Evolutionary conservation across 1,140 invertebrate genomes (phyloP).

Genomic region (Venustaconcha ellipsiformis): DNA sequence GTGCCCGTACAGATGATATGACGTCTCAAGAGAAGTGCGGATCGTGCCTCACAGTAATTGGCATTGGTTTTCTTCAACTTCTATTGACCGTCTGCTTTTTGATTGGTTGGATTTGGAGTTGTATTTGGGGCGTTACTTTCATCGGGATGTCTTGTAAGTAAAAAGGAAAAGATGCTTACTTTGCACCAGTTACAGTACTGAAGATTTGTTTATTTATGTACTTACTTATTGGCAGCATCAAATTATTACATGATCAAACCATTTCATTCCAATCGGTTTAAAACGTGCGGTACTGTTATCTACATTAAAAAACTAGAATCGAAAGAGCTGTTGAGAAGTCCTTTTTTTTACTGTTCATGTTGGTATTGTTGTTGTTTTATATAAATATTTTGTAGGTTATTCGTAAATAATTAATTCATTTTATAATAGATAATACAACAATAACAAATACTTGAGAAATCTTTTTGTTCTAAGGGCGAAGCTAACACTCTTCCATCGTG

Average conservation of each 20-base stretch:
- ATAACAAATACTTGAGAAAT: too few relatives aligned
- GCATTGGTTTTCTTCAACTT: constrained; percentile 44
- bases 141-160: constrained; percentile 44
- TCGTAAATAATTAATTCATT: too few relatives aligned
- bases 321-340: neutral
- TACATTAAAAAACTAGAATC: constrained; percentile 2
- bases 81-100: constrained; percentile 41
- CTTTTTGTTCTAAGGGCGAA: too few relatives aligned
- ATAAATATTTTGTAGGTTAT: too few relatives aligned
- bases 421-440: too few relatives aligned
- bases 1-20: constrained; percentile 35
- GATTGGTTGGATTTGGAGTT: constrained; percentile 52
- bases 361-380: too few relatives aligned
- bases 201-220: too few relatives aligned
- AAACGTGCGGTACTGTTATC: neutral
- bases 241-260: constrained; percentile 12
- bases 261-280: neutral
- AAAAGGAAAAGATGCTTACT: neutral
- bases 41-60: constrained; percentile 41
- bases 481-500: too few relatives aligned
- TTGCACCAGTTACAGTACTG: neutral
- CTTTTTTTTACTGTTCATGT: too few relatives aligned
- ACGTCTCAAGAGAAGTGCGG: constrained; percentile 26
- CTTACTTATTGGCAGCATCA: neutral
- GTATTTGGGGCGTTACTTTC: constrained; percentile 46